Conservation (phyloP, 2,797 vertebrate species). For the Callimico goeldii region DNA sequence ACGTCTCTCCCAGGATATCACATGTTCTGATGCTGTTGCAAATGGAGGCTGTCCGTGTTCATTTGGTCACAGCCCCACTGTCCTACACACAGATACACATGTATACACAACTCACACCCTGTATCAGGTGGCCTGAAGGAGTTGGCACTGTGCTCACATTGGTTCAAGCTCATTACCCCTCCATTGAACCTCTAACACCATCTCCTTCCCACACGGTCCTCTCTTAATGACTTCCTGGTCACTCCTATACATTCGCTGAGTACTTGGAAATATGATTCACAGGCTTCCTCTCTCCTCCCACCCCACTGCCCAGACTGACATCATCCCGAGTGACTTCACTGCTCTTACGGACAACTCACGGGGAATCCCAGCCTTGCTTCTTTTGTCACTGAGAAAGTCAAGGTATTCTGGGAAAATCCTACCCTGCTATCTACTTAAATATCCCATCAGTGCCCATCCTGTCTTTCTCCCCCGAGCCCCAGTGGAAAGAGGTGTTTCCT, state of each 20-base stretch:
- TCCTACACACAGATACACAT: not conserved
- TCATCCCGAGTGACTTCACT: not conserved
- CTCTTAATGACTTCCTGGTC: conserved; percentile 11
- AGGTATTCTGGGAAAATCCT: not conserved
- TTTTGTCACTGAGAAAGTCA: conserved; percentile 6
- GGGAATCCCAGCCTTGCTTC: conserved; percentile 11
- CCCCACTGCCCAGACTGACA: not conserved
- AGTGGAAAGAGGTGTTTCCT: not conserved
- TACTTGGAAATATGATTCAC: not conserved
- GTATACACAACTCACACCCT: not conserved
- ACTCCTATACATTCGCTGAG: not conserved
- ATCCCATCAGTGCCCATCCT: not conserved
- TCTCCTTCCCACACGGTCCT: not conserved
- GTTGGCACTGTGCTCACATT: not conserved
- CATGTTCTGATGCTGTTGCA: conserved; percentile 13
- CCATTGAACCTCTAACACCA: not conserved
- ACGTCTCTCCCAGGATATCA: not conserved
- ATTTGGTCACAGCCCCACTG: not conserved
- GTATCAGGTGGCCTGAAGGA: not conserved
- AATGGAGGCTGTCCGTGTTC: not conserved
- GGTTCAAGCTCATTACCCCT: not conserved
- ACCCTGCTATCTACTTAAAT: not conserved
- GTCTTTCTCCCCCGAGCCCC: not conserved
- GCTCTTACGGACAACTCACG: not conserved
- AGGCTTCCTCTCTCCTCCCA: not conserved